Evolutionary conservation across 2,888 invertebrate species (phyloP).

Genomic region (Strigamia maritima): DNA sequence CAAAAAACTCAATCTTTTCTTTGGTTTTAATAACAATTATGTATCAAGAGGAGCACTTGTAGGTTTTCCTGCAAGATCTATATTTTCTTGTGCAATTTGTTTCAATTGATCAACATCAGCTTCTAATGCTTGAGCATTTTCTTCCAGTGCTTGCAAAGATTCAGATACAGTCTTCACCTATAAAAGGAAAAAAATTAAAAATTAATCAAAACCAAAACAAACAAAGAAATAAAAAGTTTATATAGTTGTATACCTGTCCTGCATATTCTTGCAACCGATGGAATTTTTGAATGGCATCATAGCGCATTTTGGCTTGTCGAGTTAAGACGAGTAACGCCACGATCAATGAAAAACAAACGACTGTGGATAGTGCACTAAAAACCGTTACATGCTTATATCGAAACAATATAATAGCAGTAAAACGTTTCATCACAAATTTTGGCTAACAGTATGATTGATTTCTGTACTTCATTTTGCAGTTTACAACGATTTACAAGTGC

Average conservation of each 20-base stretch:
- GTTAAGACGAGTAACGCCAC: not conserved
- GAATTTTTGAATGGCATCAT: not conserved
- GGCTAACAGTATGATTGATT: too few relatives aligned
- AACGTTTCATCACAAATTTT: too few relatives aligned
- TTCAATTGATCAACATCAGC: conserved; percentile 25
- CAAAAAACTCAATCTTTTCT: too few relatives aligned
- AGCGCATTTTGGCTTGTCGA: not conserved
- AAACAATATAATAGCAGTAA: too few relatives aligned
- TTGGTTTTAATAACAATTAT: too few relatives aligned
- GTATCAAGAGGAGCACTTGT: too few relatives aligned
- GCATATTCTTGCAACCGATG: not conserved
- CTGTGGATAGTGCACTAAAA: not conserved
- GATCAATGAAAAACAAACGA: not conserved
- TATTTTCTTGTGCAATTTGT: conserved; percentile 27
- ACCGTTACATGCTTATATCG: too few relatives aligned
- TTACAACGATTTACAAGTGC: too few relatives aligned
- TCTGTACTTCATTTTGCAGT: too few relatives aligned
- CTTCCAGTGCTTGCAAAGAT: conserved; percentile 27
- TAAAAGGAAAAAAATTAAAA: not conserved
- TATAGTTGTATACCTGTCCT: not conserved
- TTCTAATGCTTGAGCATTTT: conserved; percentile 23
- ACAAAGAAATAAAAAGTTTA: too few relatives aligned
- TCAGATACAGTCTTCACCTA: conserved; percentile 18
- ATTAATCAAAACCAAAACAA: too few relatives aligned
- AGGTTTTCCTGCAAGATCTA: not conserved